A percentile compares a stretch with the other conserved stretches of the same genome.
Evolutionary conservation across 2,113 vertebrate genomes (phyloP).

Genomic region (Telmatochromis bifrenatus): DNA sequence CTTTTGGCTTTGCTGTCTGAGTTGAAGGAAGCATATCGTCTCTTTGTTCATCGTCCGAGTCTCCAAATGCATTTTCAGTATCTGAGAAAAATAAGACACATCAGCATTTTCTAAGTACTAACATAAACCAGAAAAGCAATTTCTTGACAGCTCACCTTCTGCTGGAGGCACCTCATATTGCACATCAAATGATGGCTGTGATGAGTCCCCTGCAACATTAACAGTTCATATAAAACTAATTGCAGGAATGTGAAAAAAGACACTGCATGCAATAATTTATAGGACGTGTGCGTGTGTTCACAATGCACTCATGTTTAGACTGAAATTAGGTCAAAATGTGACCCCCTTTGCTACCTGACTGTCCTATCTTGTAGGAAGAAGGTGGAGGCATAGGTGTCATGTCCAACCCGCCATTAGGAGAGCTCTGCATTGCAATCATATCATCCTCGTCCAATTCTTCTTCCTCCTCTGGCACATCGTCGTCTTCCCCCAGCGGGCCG

Average conservation of each 20-base stretch:
- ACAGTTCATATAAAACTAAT: background rate
- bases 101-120: background rate
- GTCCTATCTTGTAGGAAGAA: slow-evolving; percentile 7
- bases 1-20: slow-evolving; percentile 1
- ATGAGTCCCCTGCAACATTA: slow-evolving; percentile 50
- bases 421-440: slow-evolving; percentile 56
- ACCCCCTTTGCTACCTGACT: slow-evolving; percentile 7
- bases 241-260: background rate
- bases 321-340: background rate
- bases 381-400: slow-evolving; percentile 27
- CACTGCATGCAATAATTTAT: background rate
- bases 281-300: background rate
- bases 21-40: slow-evolving; percentile 29
- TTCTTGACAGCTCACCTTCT: slow-evolving; percentile 47
- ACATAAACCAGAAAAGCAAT: background rate
- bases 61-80: slow-evolving; percentile 37
- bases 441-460: slow-evolving; percentile 70
- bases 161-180: slow-evolving; percentile 56
- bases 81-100: slow-evolving; percentile 8
- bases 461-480: slow-evolving; percentile 47
- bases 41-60: slow-evolving; percentile 66
- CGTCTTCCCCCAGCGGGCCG: slow-evolving; percentile 56
- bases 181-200: slow-evolving; percentile 47
- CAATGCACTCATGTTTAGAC: background rate
- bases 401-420: slow-evolving; percentile 55